Conservation (phyloP, 2,888 invertebrate species). For the Dicyrtoma fusca region DNA sequence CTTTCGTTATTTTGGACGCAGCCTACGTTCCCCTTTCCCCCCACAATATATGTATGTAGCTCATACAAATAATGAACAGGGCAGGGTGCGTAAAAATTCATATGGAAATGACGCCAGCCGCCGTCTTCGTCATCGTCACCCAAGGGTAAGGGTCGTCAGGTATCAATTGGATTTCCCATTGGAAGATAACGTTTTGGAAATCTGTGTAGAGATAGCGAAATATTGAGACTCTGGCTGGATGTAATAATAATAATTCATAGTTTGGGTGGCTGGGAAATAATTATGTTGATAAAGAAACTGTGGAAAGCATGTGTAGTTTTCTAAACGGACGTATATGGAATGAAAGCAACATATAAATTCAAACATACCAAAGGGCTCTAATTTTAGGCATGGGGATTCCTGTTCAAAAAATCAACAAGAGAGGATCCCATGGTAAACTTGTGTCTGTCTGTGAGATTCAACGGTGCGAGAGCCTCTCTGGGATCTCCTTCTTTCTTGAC, state of each 20-base stretch:
- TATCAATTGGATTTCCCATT: too few species aligned
- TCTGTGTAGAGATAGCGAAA: background rate
- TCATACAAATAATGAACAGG: too few species aligned
- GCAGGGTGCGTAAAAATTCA: too few species aligned
- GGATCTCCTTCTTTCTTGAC: background rate
- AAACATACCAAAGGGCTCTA: slow-evolving; percentile 22
- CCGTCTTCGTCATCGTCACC: too few species aligned
- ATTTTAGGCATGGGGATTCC: slow-evolving; percentile 27
- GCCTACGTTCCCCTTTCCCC: too few species aligned
- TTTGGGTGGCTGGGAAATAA: slow-evolving; percentile 17
- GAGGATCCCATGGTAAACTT: background rate
- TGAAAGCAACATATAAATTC: slow-evolving; percentile 19
- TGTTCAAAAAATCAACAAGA: background rate
- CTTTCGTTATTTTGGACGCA: too few species aligned
- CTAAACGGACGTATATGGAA: slow-evolving; percentile 15
- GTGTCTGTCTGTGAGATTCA: background rate
- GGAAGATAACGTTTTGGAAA: too few species aligned
- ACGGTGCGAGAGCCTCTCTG: background rate
- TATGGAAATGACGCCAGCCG: too few species aligned
- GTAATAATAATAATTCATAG: slow-evolving; percentile 30
- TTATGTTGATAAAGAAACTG: slow-evolving; percentile 30
- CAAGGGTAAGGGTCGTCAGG: too few species aligned
- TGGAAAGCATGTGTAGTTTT: slow-evolving; percentile 23
- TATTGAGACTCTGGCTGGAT: background rate
- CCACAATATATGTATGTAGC: too few species aligned